A percentile compares a stretch with the other conserved stretches of the same genome.
Conservation (phyloP, 2,888 invertebrate species). For the Lithophane socia region DNA sequence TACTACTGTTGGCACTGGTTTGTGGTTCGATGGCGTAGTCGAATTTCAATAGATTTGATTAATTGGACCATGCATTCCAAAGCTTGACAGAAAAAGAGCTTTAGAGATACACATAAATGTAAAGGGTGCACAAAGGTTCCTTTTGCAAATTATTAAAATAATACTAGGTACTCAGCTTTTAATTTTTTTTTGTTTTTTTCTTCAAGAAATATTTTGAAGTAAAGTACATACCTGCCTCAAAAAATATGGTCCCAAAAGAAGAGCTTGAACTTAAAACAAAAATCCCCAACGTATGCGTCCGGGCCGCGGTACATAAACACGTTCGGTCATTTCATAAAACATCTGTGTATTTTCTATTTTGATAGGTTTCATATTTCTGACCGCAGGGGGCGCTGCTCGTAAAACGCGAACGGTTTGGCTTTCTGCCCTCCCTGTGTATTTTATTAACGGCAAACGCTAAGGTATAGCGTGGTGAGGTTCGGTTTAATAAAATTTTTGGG, state of each 20-base stretch:
- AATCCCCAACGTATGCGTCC: constrained; percentile 46
- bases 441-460: constrained; percentile 76
- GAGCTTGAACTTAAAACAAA: constrained; percentile 55
- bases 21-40: background rate
- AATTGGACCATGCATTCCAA: background rate
- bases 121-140: background rate
- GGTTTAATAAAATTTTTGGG: constrained; percentile 71
- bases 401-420: constrained; percentile 79
- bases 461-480: constrained; percentile 70
- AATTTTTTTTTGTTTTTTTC: background rate
- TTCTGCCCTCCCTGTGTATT: constrained; percentile 76
- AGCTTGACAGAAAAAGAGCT: too few relatives aligned
- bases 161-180: background rate
- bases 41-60: constrained; percentile 4
- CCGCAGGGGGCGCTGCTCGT: constrained; percentile 78
- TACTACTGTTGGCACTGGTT: constrained; percentile 39
- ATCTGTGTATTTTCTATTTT: constrained; percentile 78
- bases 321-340: constrained; percentile 78
- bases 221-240: background rate
- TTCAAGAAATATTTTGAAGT: background rate
- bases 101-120: background rate
- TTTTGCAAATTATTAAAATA: background rate
- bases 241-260: background rate
- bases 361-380: constrained; percentile 84
- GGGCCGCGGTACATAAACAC: constrained; percentile 72